Evolutionary conservation across 2,113 vertebrate genomes (phyloP).

Genomic region (Lophura nycthemera): DNA sequence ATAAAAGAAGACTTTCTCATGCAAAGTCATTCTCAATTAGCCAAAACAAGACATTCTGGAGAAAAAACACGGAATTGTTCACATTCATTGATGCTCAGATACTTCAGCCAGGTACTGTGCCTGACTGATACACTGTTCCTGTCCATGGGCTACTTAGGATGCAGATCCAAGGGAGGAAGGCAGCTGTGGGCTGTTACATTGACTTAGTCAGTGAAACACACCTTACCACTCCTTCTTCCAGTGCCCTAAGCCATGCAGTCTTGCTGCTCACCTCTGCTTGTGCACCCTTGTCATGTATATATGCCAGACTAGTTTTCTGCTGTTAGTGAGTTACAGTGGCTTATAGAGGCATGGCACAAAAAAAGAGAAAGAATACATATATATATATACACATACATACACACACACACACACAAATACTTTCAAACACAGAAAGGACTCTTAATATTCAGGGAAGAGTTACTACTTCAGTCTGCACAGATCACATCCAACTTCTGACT

Average conservation of each 20-base stretch:
- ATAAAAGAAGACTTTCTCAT: neutral
- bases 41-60: neutral
- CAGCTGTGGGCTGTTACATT: neutral
- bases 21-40: slow-evolving; percentile 14
- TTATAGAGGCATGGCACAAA: too few relatives aligned
- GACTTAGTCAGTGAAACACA: neutral
- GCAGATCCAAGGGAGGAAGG: fast-evolving
- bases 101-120: neutral
- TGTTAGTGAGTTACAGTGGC: too few relatives aligned
- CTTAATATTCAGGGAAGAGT: neutral
- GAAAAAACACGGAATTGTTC: neutral
- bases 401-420: neutral
- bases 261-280: neutral
- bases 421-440: neutral
- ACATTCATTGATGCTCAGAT: neutral
- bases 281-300: fast-evolving
- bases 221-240: neutral
- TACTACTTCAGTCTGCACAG: neutral
- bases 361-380: too few relatives aligned
- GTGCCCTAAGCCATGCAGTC: neutral
- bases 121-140: neutral
- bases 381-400: too few relatives aligned
- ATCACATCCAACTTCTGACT: neutral
- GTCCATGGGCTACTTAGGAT: neutral
- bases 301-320: too few relatives aligned